These are phyloP conservation scores for Andrena dorsata DNA, from an alignment of 2,888 invertebrate genomes.

Conservation along the genomic window DNA sequence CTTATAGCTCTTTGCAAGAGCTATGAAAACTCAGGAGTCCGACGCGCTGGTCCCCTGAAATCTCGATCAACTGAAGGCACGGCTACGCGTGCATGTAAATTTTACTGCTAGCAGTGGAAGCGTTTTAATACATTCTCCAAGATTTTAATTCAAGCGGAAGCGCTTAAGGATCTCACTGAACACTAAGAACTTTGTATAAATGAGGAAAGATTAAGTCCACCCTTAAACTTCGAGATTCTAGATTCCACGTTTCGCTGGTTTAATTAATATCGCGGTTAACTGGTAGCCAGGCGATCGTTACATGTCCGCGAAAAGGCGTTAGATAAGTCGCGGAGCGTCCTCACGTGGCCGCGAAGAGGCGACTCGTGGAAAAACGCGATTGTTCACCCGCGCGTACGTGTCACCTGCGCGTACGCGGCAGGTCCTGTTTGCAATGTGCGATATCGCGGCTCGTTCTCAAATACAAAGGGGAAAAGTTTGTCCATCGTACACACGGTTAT, in stretches of 20 bases:
- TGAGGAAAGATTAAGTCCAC: too few species aligned
- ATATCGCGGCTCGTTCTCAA: constrained; percentile 61
- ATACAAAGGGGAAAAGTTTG: constrained; percentile 69
- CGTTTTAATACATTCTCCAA: too few species aligned
- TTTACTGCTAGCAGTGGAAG: too few species aligned
- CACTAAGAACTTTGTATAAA: too few species aligned
- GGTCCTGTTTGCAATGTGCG: constrained; percentile 40
- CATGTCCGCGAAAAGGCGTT: constrained; percentile 52
- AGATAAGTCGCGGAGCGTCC: constrained; percentile 65
- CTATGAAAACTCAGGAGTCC: too few species aligned
- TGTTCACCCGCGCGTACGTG: constrained; percentile 25
- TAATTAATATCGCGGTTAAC: constrained; percentile 58
- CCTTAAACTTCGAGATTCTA: not conserved
- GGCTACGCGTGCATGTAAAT: too few species aligned
- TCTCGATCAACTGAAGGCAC: too few species aligned
- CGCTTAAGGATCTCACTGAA: too few species aligned
- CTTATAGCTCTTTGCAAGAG: too few species aligned
- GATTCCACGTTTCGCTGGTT: constrained; percentile 27
- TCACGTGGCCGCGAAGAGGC: constrained; percentile 45
- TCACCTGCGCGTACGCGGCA: constrained; percentile 22
- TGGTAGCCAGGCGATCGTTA: constrained; percentile 65
- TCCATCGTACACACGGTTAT: constrained; percentile 63
- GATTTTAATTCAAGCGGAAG: too few species aligned
- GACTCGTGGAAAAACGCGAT: constrained; percentile 46
- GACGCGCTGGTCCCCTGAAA: too few species aligned